phyloP scores from a whole-genome alignment of 2,797 vertebrate species.

The Trachurus trachurus region DNA sequence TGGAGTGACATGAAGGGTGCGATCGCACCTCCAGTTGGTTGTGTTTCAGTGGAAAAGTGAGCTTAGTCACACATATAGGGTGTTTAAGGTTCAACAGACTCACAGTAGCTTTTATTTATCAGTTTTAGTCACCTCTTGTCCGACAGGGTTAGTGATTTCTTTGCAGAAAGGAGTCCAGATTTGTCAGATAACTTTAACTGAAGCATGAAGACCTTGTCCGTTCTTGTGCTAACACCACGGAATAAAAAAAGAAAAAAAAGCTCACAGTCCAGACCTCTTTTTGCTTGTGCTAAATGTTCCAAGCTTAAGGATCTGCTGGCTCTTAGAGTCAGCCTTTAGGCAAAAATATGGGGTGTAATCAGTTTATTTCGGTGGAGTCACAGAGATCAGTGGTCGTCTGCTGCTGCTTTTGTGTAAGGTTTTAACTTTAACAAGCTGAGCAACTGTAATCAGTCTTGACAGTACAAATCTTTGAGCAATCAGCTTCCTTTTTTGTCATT shows the following conservation, averaged over 20 bases:
- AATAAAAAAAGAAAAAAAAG: too few relatives aligned
- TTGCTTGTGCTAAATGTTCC: background rate
- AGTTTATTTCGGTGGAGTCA: background rate
- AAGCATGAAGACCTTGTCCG: background rate
- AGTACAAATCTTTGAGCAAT: background rate
- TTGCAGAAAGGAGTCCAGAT: background rate
- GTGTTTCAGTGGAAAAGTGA: background rate
- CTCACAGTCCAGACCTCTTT: background rate
- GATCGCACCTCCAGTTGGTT: background rate
- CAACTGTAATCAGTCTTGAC: background rate
- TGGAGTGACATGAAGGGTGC: background rate
- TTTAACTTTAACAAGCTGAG: background rate
- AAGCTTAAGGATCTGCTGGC: background rate
- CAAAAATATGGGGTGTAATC: background rate
- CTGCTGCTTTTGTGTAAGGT: background rate
- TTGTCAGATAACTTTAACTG: slow-evolving; percentile 1
- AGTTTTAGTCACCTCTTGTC: background rate
- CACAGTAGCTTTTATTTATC: background rate
- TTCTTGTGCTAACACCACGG: background rate
- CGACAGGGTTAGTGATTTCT: background rate
- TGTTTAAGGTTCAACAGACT: background rate
- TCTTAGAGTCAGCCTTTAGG: background rate
- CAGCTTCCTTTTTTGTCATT: background rate
- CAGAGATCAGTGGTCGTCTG: background rate
- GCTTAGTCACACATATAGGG: background rate